Percentiles rank a stretch among this genome's conserved stretches.
These are phyloP conservation scores for Grallaria varia DNA, from an alignment of 2,113 vertebrate genomes.

Conservation along the genomic window DNA sequence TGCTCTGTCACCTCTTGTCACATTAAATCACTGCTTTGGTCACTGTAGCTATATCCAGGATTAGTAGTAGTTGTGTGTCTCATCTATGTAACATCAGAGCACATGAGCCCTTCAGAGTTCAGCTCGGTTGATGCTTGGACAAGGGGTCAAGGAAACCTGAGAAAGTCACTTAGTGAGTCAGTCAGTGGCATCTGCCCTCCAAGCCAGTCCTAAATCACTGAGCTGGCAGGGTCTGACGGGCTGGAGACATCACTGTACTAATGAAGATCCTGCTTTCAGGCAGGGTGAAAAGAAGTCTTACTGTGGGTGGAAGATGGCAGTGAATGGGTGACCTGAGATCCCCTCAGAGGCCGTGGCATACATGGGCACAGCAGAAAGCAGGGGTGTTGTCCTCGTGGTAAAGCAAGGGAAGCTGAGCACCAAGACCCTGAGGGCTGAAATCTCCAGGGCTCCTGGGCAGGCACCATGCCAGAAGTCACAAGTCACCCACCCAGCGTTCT, in stretches of 20 bases:
- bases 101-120: neutral
- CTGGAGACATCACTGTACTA: neutral
- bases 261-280: neutral
- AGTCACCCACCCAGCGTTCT: neutral
- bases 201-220: neutral
- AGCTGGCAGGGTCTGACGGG: neutral
- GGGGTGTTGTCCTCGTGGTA: neutral
- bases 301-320: neutral
- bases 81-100: neutral
- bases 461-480: neutral
- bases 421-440: neutral
- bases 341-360: neutral
- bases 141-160: slow-evolving; percentile 21
- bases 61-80: neutral
- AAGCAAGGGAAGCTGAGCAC: neutral
- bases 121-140: neutral
- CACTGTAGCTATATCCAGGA: neutral
- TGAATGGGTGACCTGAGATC: neutral
- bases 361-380: neutral
- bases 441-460: neutral
- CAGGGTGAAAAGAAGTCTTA: neutral
- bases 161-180: neutral
- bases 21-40: neutral
- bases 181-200: neutral
- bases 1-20: neutral